Conservation (phyloP, 2,113 vertebrate species). For the Baryphthengus martii region DNA sequence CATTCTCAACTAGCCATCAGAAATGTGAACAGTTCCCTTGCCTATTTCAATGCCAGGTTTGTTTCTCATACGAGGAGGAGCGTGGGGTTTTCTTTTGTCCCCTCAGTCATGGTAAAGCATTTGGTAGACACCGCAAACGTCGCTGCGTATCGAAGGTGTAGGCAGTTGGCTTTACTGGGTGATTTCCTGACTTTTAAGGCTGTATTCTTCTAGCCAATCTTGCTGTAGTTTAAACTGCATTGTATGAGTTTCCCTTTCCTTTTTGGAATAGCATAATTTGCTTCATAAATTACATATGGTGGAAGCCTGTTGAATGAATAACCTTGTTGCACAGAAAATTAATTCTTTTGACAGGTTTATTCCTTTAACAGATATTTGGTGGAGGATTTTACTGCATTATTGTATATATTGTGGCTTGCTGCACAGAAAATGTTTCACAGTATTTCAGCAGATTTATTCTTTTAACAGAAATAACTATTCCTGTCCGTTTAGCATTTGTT, state of each 20-base stretch:
- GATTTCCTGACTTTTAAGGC: constrained; percentile 74
- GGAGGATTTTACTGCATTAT: constrained; percentile 75
- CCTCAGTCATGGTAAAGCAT: constrained; percentile 35
- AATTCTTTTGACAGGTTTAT: constrained; percentile 79
- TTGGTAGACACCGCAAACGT: constrained; percentile 44
- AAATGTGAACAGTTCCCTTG: neutral
- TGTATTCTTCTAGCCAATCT: constrained; percentile 65
- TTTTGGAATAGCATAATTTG: constrained; percentile 75
- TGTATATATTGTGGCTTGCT: constrained; percentile 73
- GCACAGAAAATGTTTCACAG: constrained; percentile 62
- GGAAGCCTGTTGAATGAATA: constrained; percentile 78
- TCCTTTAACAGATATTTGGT: constrained; percentile 75
- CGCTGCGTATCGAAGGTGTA: constrained; percentile 41
- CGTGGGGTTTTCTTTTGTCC: constrained; percentile 15
- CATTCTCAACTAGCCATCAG: neutral
- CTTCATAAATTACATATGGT: constrained; percentile 79
- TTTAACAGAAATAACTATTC: constrained; percentile 60
- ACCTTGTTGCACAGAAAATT: constrained; percentile 79
- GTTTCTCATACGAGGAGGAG: neutral
- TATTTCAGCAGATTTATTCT: constrained; percentile 53
- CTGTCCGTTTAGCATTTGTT: constrained; percentile 41
- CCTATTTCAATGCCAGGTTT: neutral
- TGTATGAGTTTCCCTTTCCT: constrained; percentile 67
- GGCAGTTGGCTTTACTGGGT: constrained; percentile 63
- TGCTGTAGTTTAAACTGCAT: constrained; percentile 67